Evolutionary conservation across 2,113 vertebrate genomes (phyloP), one percentile per base, ranked within the genome.

Genomic region (Pogonocichla stellata): DNA sequence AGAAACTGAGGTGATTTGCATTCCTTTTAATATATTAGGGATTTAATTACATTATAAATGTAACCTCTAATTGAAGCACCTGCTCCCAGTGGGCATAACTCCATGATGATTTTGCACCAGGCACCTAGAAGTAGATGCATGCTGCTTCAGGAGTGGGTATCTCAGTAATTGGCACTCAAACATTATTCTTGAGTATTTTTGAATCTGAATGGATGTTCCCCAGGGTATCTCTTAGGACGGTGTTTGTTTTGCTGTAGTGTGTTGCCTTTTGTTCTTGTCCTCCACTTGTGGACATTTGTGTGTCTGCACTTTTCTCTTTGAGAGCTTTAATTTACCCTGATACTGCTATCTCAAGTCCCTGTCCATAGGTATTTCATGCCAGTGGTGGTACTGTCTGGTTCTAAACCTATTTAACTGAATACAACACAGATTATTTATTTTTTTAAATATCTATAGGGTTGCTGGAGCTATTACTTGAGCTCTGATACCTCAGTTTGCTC

Each of bases 21-120:
- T 93, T 85, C 79, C 24, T 92, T 94, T 92, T 58, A 96, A 92
- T 85, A 89, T 96, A 92, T 96, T 80, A 90, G 26, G 25, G 22
- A 66, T 92, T 95, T 95, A 96, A 95, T 96, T 96, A 93, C 93
- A 92, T 97, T 96, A 94, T 82, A 96, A 95, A 96, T 97, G 92
- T 96, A 96, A 66, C 51, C 38, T 84, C 40, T 93, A 95, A 96
- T 93, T 95, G 93, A 94, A 96, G 88, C 60, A 93, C 84, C 61
- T 89, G 80, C 51, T 84, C 88, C 80, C 83, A 75, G 86, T 73
- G 86, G 88, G 80, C 34, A 53, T 31, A 93, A 80, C 83, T 81
- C 86, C 29, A 33, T 19, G 72, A 91, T 42, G 20, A 82, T 66
- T 94, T 86, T 3, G 0, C 58, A 77, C 0, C 0, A 69, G n/a